Percentiles rank a stretch among this genome's conserved stretches.
These are phyloP conservation scores for Phylloscopus collybita DNA, from an alignment of 2,797 vertebrate genomes.

Conservation along the genomic window DNA sequence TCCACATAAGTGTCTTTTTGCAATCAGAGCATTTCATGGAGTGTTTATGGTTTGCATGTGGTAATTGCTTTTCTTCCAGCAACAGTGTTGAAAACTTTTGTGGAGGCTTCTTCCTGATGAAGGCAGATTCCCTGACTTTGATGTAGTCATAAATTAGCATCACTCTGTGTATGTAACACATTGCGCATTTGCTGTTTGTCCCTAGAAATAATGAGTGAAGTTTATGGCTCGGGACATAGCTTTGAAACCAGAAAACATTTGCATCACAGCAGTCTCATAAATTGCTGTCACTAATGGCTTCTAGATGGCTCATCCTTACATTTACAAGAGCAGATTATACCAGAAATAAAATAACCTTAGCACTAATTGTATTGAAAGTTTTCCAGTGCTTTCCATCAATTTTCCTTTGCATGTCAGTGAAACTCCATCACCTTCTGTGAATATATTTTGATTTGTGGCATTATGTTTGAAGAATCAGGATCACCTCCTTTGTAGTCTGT, in stretches of 20 bases:
- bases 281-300: background rate
- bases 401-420: background rate
- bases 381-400: background rate
- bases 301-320: background rate
- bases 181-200: background rate
- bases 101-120: background rate
- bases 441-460: background rate
- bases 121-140: slow-evolving; percentile 25
- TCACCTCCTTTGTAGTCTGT: background rate
- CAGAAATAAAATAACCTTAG: background rate
- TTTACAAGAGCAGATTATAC: background rate
- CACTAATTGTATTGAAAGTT: background rate
- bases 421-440: background rate
- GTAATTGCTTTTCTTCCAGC: slow-evolving; percentile 12
- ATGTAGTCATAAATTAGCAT: slow-evolving; percentile 30
- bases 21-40: background rate
- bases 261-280: background rate
- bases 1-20: background rate
- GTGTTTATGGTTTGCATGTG: slow-evolving; percentile 3
- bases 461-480: background rate
- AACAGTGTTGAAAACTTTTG: background rate
- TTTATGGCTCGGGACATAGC: background rate
- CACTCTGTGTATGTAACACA: background rate
- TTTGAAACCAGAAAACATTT: slow-evolving; percentile 24
- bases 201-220: slow-evolving; percentile 13